These are phyloP conservation scores for Aplysia californica DNA, from an alignment of 1,140 invertebrate species.

Conservation along the genomic window DNA sequence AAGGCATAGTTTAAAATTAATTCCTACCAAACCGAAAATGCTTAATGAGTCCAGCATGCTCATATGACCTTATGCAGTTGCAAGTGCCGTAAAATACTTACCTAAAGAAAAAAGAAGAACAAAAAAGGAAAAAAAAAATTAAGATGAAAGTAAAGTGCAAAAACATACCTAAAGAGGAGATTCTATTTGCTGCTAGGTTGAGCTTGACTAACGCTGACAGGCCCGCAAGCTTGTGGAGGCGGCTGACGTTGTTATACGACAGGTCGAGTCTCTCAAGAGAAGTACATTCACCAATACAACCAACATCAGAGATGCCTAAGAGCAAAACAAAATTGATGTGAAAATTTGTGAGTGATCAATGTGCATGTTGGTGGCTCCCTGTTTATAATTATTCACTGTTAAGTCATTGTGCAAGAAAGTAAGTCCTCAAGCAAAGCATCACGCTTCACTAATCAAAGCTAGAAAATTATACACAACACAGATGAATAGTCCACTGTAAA, in stretches of 20 bases:
- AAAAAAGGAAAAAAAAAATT: background rate
- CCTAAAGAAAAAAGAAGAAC: too few species aligned
- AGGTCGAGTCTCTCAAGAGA: conserved; percentile 54
- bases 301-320: conserved; percentile 58
- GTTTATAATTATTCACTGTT: background rate
- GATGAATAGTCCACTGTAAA: background rate
- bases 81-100: too few species aligned
- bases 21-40: too few species aligned
- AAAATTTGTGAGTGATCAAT: too few species aligned
- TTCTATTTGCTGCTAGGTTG: conserved; percentile 58
- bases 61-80: too few species aligned
- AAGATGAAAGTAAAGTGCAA: background rate
- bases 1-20: too few species aligned
- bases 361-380: background rate
- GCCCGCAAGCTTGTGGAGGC: conserved; percentile 52
- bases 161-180: conserved; percentile 53
- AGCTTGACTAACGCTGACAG: conserved; percentile 45
- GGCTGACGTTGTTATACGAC: conserved; percentile 54
- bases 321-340: too few species aligned
- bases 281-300: conserved; percentile 57
- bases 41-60: too few species aligned
- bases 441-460: background rate
- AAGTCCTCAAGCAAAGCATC: background rate
- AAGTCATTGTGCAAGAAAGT: too few species aligned
- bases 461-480: background rate